A percentile compares a stretch with the other conserved stretches of the same genome.
Evolutionary conservation across 2,888 invertebrate species (phyloP).

Genomic region (Chrysolina oricalcia): DNA sequence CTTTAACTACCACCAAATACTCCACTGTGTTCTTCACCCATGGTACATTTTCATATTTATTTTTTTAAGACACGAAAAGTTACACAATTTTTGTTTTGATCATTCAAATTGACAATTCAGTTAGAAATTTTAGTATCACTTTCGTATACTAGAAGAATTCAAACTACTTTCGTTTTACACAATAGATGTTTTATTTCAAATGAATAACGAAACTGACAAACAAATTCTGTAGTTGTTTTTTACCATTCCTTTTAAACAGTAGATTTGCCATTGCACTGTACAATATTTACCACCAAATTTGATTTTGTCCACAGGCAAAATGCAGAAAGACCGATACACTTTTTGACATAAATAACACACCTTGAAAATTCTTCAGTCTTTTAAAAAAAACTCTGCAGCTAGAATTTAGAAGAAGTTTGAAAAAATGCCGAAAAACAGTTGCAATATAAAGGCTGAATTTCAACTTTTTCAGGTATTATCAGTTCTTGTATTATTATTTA

Average conservation of each 20-base stretch:
- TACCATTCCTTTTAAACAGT: background rate
- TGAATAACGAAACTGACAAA: constrained; percentile 25
- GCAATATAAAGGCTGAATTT: background rate
- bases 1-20: too few species aligned
- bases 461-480: background rate
- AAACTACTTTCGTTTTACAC: constrained; percentile 12
- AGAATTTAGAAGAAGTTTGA: too few species aligned
- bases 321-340: background rate
- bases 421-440: too few species aligned
- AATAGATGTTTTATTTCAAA: constrained; percentile 22
- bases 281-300: constrained; percentile 11
- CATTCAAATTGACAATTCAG: too few species aligned
- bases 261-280: background rate
- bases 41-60: too few species aligned
- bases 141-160: too few species aligned
- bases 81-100: too few species aligned
- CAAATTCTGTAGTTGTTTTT: background rate
- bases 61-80: too few species aligned
- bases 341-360: background rate
- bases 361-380: too few species aligned
- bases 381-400: too few species aligned
- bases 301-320: background rate
- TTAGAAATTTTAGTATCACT: too few species aligned
- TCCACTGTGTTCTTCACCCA: too few species aligned
- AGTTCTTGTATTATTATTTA: background rate